A percentile compares a stretch with the other conserved stretches of the same genome.
phyloP scores from a whole-genome alignment of 1,140 invertebrate species.

The Pachyrhynchus sulphureomaculatus region DNA sequence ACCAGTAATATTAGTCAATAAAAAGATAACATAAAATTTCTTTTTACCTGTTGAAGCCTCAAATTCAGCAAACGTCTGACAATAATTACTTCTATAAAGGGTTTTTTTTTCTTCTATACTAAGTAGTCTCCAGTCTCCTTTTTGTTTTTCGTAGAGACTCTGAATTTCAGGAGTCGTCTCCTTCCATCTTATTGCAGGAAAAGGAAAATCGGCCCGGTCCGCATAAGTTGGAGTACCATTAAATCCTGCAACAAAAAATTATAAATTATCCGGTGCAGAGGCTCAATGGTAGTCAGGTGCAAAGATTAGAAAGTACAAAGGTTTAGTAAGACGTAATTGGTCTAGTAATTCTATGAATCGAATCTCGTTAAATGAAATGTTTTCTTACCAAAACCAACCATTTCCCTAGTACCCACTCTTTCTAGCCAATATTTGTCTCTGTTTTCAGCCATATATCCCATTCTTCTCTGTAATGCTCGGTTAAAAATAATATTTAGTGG shows the following conservation, averaged over 20 bases:
- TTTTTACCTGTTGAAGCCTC: not conserved
- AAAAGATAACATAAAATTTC: too few relatives aligned
- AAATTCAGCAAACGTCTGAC: slow-evolving; percentile 41
- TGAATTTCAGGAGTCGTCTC: slow-evolving; percentile 33
- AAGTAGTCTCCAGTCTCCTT: slow-evolving; percentile 39
- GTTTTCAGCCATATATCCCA: slow-evolving; percentile 22
- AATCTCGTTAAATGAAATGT: not conserved
- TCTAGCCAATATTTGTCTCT: slow-evolving; percentile 27
- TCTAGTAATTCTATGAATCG: not conserved
- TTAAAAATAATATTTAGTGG: too few relatives aligned
- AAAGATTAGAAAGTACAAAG: not conserved
- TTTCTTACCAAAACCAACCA: slow-evolving; percentile 32
- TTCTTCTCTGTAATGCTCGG: not conserved
- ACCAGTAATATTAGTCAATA: too few relatives aligned
- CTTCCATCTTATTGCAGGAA: slow-evolving; percentile 34
- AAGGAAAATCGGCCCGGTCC: slow-evolving; percentile 29
- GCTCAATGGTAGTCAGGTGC: not conserved
- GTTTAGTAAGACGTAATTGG: not conserved
- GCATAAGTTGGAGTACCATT: slow-evolving; percentile 31
- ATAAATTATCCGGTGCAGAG: not conserved
- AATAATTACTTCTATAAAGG: slow-evolving; percentile 35
- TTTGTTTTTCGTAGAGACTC: slow-evolving; percentile 39
- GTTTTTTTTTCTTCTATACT: slow-evolving; percentile 38
- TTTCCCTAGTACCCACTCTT: slow-evolving; percentile 34
- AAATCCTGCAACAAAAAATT: not conserved